A percentile compares a stretch with the other conserved stretches of the same genome.
phyloP scores from a whole-genome alignment of 2,113 vertebrate species.

The Zapus hudsonius region DNA sequence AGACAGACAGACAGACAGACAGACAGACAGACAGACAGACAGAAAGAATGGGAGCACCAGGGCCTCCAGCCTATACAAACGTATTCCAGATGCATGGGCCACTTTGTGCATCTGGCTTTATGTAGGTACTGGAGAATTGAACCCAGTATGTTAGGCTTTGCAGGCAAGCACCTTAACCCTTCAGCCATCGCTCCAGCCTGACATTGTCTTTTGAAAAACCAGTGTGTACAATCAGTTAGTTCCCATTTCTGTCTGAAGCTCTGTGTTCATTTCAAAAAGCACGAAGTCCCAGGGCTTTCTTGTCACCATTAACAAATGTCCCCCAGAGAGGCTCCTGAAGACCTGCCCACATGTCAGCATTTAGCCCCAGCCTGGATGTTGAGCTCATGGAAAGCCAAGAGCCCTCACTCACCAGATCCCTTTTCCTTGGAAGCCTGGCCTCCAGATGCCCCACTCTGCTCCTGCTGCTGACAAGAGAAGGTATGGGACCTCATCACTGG shows the following conservation, averaged over 20 bases:
- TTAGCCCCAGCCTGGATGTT: background rate
- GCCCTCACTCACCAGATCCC: background rate
- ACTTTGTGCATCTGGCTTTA: too few relatives aligned
- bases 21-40: too few relatives aligned
- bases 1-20: too few relatives aligned
- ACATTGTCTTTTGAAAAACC: constrained; percentile 27
- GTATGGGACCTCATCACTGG: constrained; percentile 69
- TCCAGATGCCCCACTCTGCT: constrained; percentile 61
- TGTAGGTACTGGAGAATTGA: too few relatives aligned
- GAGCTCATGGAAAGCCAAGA: background rate
- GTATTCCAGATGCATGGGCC: too few relatives aligned
- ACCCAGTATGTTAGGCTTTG: too few relatives aligned
- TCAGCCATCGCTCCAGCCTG: too few relatives aligned
- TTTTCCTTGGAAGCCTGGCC: constrained; percentile 32
- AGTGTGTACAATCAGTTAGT: constrained; percentile 58
- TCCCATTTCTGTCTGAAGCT: constrained; percentile 75
- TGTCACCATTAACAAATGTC: background rate
- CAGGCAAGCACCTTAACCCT: too few relatives aligned
- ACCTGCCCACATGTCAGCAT: background rate
- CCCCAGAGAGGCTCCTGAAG: background rate
- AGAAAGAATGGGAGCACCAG: too few relatives aligned
- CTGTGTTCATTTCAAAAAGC: constrained; percentile 62
- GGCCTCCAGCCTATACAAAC: too few relatives aligned
- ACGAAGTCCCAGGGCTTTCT: background rate
- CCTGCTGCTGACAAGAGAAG: constrained; percentile 71